Conservation (phyloP, 2,113 vertebrate genomes). For the Neodontobutis hainanensis region DNA sequence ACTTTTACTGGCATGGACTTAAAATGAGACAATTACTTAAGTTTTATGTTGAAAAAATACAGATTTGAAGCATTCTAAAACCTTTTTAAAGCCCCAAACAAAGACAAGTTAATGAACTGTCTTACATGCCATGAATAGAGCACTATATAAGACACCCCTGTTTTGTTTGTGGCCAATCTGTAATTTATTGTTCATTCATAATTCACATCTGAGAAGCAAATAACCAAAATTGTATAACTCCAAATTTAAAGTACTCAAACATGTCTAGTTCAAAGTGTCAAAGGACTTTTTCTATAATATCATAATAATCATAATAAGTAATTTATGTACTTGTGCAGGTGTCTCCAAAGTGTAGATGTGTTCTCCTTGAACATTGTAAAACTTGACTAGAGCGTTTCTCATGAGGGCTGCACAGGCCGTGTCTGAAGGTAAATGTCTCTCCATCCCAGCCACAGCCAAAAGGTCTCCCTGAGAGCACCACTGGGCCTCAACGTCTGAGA, state of each 20-base stretch:
- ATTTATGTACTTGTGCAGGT: constrained; percentile 86
- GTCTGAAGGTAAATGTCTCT: constrained; percentile 86
- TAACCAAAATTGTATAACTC: too few relatives aligned
- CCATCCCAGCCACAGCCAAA: constrained; percentile 95
- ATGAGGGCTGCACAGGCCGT: constrained; percentile 82
- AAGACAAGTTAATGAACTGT: too few relatives aligned
- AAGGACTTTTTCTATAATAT: neutral
- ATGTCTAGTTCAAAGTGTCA: neutral
- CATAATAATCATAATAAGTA: neutral
- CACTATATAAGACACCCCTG: too few relatives aligned
- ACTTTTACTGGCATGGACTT: neutral
- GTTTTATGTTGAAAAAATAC: neutral
- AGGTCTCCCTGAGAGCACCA: constrained; percentile 98
- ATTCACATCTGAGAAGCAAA: too few relatives aligned
- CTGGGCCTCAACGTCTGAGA: constrained; percentile 94
- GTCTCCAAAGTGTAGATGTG: constrained; percentile 98
- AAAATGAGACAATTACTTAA: neutral
- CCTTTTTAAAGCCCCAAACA: too few relatives aligned
- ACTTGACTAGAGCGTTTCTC: constrained; percentile 93
- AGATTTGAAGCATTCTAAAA: neutral
- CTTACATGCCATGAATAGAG: too few relatives aligned
- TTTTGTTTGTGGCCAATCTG: too few relatives aligned
- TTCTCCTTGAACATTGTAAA: constrained; percentile 96
- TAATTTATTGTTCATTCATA: too few relatives aligned
- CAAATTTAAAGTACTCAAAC: too few relatives aligned